These are phyloP conservation scores for Hydrotaea diabolus DNA, from an alignment of 2,888 invertebrate species.

Conservation along the genomic window DNA sequence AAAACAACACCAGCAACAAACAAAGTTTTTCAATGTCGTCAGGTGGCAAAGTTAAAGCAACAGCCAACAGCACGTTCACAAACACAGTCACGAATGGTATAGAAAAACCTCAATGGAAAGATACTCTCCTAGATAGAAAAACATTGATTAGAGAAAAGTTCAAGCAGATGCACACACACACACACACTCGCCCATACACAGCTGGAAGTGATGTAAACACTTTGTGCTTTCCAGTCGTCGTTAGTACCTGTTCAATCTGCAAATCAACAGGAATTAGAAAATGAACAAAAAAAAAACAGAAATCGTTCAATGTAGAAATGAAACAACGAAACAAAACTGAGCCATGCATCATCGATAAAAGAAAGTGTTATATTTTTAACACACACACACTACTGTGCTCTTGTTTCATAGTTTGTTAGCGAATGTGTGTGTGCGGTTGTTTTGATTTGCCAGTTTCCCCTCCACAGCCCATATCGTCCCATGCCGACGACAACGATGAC, in stretches of 20 bases:
- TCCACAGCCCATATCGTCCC: not conserved
- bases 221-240: not conserved
- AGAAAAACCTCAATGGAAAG: too few relatives aligned
- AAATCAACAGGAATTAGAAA: constrained; percentile 31
- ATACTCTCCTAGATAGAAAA: constrained; percentile 8
- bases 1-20: constrained; percentile 28
- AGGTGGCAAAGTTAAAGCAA: constrained; percentile 19
- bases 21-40: constrained; percentile 45
- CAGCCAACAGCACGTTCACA: not conserved
- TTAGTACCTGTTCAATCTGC: not conserved
- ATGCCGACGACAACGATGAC: too few relatives aligned
- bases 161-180: constrained; percentile 23
- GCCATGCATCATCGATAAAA: constrained; percentile 4
- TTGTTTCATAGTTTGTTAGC: too few relatives aligned
- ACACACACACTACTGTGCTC: not conserved
- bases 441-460: not conserved
- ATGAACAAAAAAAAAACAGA: too few relatives aligned
- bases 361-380: constrained; percentile 25
- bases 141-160: constrained; percentile 46
- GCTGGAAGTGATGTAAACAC: not conserved
- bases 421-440: not conserved
- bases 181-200: not conserved
- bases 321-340: not conserved
- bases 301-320: not conserved
- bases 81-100: not conserved